Conservation (phyloP, 2,113 vertebrate genomes). For the Eurypyga helias region DNA sequence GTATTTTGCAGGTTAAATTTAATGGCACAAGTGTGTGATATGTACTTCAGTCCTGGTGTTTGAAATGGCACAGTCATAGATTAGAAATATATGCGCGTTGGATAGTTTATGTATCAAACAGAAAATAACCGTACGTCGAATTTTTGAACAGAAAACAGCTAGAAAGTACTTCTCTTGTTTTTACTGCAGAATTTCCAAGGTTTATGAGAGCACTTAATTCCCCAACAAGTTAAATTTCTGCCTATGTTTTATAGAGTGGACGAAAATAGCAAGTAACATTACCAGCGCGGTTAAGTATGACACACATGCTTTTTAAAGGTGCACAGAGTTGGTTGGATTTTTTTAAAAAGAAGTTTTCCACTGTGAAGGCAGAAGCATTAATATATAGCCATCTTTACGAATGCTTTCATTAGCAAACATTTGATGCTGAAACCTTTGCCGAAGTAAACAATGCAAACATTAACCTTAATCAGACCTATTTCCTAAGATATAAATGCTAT, state of each 20-base stretch:
- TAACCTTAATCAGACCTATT: conserved; percentile 49
- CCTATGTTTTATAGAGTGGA: background rate
- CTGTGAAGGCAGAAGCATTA: background rate
- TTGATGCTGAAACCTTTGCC: background rate
- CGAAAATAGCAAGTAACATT: background rate
- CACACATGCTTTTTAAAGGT: background rate
- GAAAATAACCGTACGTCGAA: background rate
- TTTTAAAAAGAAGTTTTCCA: background rate
- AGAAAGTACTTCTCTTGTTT: background rate
- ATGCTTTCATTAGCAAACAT: background rate
- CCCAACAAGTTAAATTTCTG: background rate
- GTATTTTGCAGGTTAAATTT: conserved; percentile 89
- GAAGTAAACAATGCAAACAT: conserved; percentile 46
- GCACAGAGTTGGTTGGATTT: background rate
- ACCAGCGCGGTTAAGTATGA: background rate
- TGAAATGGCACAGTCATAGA: conserved; percentile 6
- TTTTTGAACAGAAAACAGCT: background rate
- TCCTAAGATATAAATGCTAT: conserved; percentile 51
- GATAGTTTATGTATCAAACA: background rate
- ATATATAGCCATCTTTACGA: background rate
- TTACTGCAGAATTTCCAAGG: background rate
- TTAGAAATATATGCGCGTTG: background rate
- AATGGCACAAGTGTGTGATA: conserved; percentile 84
- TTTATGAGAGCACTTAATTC: background rate
- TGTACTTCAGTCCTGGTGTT: conserved; percentile 78